Evolutionary conservation across 2,888 invertebrate species (phyloP).

Genomic region (Lasioglossum leucozonium): DNA sequence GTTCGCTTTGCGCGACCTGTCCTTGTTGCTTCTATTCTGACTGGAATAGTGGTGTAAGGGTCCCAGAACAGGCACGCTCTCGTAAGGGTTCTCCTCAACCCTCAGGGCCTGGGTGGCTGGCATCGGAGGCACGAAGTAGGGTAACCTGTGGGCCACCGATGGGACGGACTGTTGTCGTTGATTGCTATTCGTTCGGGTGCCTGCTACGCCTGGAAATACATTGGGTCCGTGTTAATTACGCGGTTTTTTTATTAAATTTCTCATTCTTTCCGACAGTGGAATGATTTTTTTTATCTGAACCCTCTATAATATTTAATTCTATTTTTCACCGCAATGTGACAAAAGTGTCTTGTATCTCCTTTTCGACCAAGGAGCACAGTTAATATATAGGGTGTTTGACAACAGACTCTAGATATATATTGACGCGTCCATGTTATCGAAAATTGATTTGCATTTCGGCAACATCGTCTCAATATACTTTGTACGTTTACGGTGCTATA

Average conservation of each 20-base stretch:
- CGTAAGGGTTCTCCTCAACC: slow-evolving; percentile 86
- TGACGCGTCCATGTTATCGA: neutral
- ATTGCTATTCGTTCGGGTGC: slow-evolving; percentile 76
- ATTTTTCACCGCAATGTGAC: no score
- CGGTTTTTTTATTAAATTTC: neutral
- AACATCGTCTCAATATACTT: neutral
- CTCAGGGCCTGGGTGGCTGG: slow-evolving; percentile 78
- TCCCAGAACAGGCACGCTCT: slow-evolving; percentile 89
- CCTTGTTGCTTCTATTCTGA: slow-evolving; percentile 82
- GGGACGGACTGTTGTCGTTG: slow-evolving; percentile 81
- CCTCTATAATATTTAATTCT: no score
- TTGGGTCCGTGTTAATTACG: neutral
- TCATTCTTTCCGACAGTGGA: no score
- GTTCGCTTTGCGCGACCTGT: slow-evolving; percentile 86
- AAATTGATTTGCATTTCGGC: neutral
- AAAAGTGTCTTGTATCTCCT: no score
- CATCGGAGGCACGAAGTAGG: slow-evolving; percentile 82
- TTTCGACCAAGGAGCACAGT: no score
- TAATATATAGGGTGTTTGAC: no score
- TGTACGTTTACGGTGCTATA: neutral
- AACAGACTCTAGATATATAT: neutral
- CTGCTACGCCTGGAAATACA: slow-evolving; percentile 77
- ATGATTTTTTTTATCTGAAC: no score
- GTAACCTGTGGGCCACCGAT: slow-evolving; percentile 80
- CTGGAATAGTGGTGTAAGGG: slow-evolving; percentile 84